Conservation (phyloP, 1,140 invertebrate genomes). For the Heliconius hewitsoni region DNA sequence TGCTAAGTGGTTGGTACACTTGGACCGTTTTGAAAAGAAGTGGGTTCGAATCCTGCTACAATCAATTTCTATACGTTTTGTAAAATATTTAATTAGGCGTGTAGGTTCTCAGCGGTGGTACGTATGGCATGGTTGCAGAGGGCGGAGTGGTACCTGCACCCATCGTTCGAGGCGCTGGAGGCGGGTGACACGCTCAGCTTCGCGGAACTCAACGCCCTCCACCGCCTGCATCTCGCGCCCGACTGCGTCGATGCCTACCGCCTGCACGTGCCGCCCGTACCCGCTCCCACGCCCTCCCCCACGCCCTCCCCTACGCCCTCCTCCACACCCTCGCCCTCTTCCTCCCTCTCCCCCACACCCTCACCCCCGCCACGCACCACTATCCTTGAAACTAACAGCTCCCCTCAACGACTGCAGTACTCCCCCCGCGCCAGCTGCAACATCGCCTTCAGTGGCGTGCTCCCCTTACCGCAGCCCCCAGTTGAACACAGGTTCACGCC, state of each 20-base stretch:
- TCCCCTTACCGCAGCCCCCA: background rate
- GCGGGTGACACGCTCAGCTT: constrained; percentile 62
- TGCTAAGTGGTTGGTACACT: constrained; percentile 16
- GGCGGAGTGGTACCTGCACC: constrained; percentile 65
- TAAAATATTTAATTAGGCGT: no score
- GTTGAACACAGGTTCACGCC: background rate
- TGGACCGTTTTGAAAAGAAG: no score
- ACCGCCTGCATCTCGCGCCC: constrained; percentile 60
- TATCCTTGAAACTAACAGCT: background rate
- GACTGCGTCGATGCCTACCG: constrained; percentile 62
- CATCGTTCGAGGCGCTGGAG: constrained; percentile 65
- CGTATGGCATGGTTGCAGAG: constrained; percentile 53
- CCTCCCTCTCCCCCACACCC: background rate
- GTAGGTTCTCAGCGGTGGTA: background rate
- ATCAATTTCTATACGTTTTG: background rate
- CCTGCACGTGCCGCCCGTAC: constrained; percentile 51
- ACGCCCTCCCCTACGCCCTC: background rate
- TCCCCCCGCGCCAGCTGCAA: background rate
- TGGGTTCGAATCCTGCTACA: background rate
- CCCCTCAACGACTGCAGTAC: background rate
- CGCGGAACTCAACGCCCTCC: constrained; percentile 59
- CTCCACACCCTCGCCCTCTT: background rate
- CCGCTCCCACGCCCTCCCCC: background rate
- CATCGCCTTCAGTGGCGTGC: background rate
- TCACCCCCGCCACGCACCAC: background rate